Conservation (phyloP, 2,797 vertebrate genomes). For the Takifugu rubripes region DNA sequence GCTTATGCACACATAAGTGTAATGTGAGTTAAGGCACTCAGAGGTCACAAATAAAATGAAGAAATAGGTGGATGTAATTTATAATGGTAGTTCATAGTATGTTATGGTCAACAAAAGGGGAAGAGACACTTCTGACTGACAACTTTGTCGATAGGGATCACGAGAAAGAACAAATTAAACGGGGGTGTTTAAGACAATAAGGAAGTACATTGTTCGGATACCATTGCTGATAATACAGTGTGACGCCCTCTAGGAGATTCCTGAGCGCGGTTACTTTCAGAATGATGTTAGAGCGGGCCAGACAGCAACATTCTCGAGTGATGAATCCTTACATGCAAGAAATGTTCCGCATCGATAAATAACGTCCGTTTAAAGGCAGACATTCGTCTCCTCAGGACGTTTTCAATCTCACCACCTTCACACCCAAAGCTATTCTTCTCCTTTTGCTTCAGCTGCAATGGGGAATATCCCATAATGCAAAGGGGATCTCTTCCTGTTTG, state of each 20-base stretch:
- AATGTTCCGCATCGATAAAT: neutral
- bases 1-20: constrained; percentile 43
- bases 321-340: neutral
- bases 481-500: constrained; percentile 65
- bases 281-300: constrained; percentile 17
- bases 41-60: constrained; percentile 12
- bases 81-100: too few species aligned
- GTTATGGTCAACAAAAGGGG: too few species aligned
- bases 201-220: constrained; percentile 53
- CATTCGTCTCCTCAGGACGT: constrained; percentile 20
- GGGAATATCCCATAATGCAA: constrained; percentile 43
- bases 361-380: constrained; percentile 24
- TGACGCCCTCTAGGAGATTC: constrained; percentile 38
- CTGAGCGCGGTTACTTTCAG: constrained; percentile 36
- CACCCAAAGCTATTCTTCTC: constrained; percentile 26
- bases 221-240: constrained; percentile 32
- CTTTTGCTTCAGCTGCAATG: constrained; percentile 33
- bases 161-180: constrained; percentile 21
- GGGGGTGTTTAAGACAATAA: constrained; percentile 14
- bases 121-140: too few species aligned
- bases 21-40: constrained; percentile 11
- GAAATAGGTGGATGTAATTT: constrained; percentile 10
- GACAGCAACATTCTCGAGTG: neutral
- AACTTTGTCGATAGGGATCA: neutral
- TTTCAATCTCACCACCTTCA: neutral